Conservation (phyloP, 2,797 vertebrate species). For the Cygnus olor region DNA sequence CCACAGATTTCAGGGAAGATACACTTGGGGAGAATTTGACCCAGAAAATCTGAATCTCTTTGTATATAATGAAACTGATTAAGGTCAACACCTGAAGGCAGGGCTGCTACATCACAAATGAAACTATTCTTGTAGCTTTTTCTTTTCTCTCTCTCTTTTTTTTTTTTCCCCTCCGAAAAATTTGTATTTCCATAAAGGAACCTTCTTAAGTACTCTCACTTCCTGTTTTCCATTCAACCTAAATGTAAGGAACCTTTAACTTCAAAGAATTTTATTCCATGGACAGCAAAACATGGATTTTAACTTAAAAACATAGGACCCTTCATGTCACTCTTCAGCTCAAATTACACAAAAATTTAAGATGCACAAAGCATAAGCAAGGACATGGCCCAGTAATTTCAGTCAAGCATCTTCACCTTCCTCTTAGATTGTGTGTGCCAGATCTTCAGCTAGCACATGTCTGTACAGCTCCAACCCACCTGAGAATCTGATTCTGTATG, state of each 20-base stretch:
- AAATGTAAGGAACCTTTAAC: not conserved
- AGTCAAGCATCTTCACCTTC: not conserved
- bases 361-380: not conserved
- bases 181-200: not conserved
- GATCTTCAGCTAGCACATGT: not conserved
- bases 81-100: conserved; percentile 28
- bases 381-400: not conserved
- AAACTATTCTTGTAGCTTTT: not conserved
- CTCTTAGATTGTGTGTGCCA: not conserved
- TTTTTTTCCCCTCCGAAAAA: not conserved
- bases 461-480: not conserved
- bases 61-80: conserved; percentile 48
- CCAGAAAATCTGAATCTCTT: conserved; percentile 50
- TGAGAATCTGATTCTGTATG: not conserved
- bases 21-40: conserved; percentile 25
- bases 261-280: not conserved
- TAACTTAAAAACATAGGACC: not conserved
- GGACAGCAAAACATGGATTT: not conserved
- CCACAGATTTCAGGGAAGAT: not conserved
- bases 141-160: not conserved
- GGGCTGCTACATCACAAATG: not conserved
- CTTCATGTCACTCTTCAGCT: not conserved
- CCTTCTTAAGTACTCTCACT: not conserved
- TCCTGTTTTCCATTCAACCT: not conserved
- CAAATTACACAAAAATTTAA: not conserved